These are phyloP conservation scores for Etia nguti DNA, from an alignment of 2,113 vertebrate genomes.

Conservation along the genomic window DNA sequence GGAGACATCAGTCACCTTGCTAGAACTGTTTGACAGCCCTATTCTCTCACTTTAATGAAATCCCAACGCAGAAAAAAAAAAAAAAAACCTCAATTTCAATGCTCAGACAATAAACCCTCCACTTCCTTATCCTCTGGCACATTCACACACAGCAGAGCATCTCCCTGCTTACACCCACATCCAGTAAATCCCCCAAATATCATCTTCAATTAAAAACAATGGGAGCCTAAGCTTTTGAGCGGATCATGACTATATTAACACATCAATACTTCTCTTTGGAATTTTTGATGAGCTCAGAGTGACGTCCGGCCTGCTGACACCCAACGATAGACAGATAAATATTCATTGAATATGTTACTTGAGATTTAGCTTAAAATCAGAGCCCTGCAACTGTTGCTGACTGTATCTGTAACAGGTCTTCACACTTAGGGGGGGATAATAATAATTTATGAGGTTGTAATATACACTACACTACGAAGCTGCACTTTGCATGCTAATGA, in stretches of 20 bases:
- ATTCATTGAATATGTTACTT: not conserved
- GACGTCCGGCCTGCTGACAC: not conserved
- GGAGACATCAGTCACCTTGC: slow-evolving; percentile 57
- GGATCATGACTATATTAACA: slow-evolving; percentile 34
- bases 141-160: slow-evolving; percentile 20
- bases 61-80: slow-evolving; percentile 46
- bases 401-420: not conserved
- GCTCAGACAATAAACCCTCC: slow-evolving; percentile 45
- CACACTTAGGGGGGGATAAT: not conserved
- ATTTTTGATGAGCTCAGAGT: not conserved
- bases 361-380: not conserved
- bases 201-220: slow-evolving; percentile 44
- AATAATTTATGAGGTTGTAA: not conserved
- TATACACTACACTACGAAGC: not conserved
- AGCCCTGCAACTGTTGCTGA: not conserved
- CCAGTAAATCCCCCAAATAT: slow-evolving; percentile 38
- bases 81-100: slow-evolving; percentile 24
- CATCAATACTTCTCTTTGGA: slow-evolving; percentile 1
- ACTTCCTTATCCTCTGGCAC: slow-evolving; percentile 6
- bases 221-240: slow-evolving; percentile 31
- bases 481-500: not conserved
- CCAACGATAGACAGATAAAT: not conserved
- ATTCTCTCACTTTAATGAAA: slow-evolving; percentile 66
- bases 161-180: slow-evolving; percentile 10
- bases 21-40: slow-evolving; percentile 27